Evolutionary conservation across 2,888 invertebrate species (phyloP).

Genomic region (Portevinia maculata): DNA sequence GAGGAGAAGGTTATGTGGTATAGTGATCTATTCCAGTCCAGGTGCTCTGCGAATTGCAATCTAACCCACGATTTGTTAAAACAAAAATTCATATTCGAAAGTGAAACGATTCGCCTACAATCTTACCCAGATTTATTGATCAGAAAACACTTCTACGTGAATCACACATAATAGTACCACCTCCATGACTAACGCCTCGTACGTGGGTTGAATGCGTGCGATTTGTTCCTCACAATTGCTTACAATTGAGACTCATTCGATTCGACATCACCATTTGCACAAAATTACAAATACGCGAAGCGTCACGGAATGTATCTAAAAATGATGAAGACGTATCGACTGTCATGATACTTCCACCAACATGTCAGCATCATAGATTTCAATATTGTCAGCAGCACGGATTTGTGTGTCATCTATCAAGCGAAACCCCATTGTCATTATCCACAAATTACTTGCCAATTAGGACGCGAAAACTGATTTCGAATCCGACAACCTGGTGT

Average conservation of each 20-base stretch:
- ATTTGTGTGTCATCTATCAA: slow-evolving; percentile 12
- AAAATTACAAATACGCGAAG: not conserved
- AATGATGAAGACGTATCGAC: slow-evolving; percentile 15
- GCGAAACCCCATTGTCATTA: not conserved
- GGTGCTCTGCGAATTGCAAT: too few species aligned
- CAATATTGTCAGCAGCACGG: slow-evolving; percentile 16
- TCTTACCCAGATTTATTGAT: not conserved
- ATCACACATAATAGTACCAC: not conserved
- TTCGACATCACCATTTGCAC: not conserved
- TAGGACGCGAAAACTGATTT: slow-evolving; percentile 6
- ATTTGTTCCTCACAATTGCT: not conserved
- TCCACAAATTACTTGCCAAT: not conserved
- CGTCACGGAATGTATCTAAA: slow-evolving; percentile 10
- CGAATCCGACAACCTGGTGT: too few species aligned
- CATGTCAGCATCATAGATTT: slow-evolving; percentile 29
- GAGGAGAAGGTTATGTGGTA: not conserved
- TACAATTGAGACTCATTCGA: too few species aligned
- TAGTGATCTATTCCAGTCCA: not conserved
- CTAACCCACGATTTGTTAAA: not conserved
- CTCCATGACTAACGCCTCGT: not conserved
- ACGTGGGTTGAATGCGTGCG: slow-evolving; percentile 17
- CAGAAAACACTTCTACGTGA: not conserved
- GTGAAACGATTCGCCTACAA: slow-evolving; percentile 4
- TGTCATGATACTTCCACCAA: slow-evolving; percentile 1
- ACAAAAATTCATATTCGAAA: too few species aligned